Evolutionary conservation across 2,888 invertebrate species (phyloP).

Genomic region (Strigamia transsilvanica): DNA sequence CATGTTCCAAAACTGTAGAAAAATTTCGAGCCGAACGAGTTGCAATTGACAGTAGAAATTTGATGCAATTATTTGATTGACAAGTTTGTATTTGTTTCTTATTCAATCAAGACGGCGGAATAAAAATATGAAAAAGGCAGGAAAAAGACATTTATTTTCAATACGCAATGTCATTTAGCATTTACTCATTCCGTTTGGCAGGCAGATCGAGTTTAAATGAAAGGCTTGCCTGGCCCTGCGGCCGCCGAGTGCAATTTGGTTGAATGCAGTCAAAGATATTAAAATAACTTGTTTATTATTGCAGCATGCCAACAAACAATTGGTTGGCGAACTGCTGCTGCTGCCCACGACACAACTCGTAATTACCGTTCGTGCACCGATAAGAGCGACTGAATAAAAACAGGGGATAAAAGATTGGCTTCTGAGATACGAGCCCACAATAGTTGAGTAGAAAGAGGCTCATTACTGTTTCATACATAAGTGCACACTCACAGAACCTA

Average conservation of each 20-base stretch:
- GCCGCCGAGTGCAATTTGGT: conserved; percentile 21
- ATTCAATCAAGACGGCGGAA: conserved; percentile 17
- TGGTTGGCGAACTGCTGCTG: conserved; percentile 1
- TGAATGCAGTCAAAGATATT: conserved; percentile 25
- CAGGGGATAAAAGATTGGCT: conserved; percentile 39
- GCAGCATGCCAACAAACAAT: conserved; percentile 43
- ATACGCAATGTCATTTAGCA: background rate
- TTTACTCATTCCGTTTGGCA: background rate
- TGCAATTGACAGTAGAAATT: conserved; percentile 12
- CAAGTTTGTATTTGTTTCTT: conserved; percentile 21
- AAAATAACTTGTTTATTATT: conserved; percentile 46
- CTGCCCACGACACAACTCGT: conserved; percentile 33
- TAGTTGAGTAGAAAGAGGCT: conserved; percentile 38
- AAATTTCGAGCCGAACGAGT: conserved; percentile 25
- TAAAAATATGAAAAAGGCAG: background rate
- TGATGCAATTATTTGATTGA: conserved; percentile 40
- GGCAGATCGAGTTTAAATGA: conserved; percentile 14
- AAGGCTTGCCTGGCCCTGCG: background rate
- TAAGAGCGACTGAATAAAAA: conserved; percentile 29
- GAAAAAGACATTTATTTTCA: background rate
- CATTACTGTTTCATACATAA: conserved; percentile 49
- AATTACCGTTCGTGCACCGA: conserved; percentile 43
- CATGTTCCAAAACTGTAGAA: background rate
- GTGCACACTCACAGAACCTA: conserved; percentile 45
- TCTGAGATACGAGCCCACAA: conserved; percentile 45